These are phyloP conservation scores for Xylophagus ater DNA, from an alignment of 2,888 invertebrate genomes.

Conservation along the genomic window DNA sequence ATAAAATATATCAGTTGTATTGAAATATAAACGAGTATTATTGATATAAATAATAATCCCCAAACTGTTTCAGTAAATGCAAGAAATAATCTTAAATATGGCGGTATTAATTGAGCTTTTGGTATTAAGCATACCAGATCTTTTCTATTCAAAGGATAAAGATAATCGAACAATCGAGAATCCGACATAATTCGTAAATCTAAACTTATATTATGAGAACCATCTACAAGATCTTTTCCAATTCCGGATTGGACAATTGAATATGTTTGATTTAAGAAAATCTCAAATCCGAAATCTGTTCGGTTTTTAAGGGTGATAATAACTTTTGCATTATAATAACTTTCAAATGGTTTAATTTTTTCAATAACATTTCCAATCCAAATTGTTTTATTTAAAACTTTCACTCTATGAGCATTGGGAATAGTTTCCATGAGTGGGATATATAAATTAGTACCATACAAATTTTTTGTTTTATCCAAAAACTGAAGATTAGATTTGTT, in stretches of 20 bases:
- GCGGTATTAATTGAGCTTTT: conserved; percentile 1
- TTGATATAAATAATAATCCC: not conserved
- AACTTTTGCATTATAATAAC: conserved; percentile 1
- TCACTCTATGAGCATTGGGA: conserved; percentile 1
- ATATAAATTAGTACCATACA: not conserved
- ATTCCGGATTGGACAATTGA: conserved; percentile 1
- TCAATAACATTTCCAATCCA: not conserved
- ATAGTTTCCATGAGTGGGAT: not conserved
- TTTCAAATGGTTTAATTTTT: not conserved
- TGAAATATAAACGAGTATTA: not conserved
- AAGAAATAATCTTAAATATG: not conserved
- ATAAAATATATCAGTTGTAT: not conserved
- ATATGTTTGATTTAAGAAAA: conserved; percentile 2
- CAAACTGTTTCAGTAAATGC: not conserved
- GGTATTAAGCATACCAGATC: not conserved
- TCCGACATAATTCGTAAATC: not conserved
- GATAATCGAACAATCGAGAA: conserved; percentile 2
- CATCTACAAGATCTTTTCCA: not conserved
- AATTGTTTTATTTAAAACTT: not conserved
- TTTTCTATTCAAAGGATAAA: not conserved
- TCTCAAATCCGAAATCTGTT: conserved; percentile 2
- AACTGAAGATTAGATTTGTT: too few species aligned
- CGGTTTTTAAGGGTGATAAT: not conserved
- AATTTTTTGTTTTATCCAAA: conserved; percentile 4
- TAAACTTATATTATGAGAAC: not conserved